Evolutionary conservation across 2,888 invertebrate species (phyloP), one percentile per base, ranked within the genome.

Genomic region (Mythimna pallens): DNA sequence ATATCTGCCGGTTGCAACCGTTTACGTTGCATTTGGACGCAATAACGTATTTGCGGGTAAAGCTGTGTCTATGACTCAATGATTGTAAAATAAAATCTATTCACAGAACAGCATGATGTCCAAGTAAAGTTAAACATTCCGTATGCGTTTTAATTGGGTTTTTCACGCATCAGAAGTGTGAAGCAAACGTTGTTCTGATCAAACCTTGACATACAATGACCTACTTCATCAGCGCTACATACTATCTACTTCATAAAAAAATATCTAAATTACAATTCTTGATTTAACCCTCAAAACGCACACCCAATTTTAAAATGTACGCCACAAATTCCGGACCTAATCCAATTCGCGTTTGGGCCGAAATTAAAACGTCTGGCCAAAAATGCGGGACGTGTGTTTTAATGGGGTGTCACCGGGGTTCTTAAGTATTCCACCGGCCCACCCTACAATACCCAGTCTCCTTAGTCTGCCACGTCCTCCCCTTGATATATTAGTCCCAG

Each of bases 401-500:
- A 96, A 96, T 96, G 93, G 96, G 95, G 96, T 96, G 96, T 95
- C 96, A 94, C 95, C 91, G 91, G 92, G 94, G 95, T 95, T 94
- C 96, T 96, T 96, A 96, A 96, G 96, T 96, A 96, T 96, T 96
- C 96, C 93, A 92, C 93, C 94, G 93, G 93, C 94, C 94, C 95
- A 92, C 95, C 95, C 95, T 86, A 93, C 95, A 96, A 96, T 96
- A 94, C 96, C 94, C 94, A 93, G 95, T 94, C 96, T 95, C 95
- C 96, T 95, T 95, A 95, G 95, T 94, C 95, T 95, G 94, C 95
- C 95, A 95, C 96, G 96, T 95, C 95, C 96, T 95, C 96, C 96
- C 95, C 94, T 91, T 96, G 95, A 96, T 96, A 96, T 96, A 96
- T 96, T 95, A 94, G 94, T 96, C 96, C 96, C 96, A 95, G 96